Base-by-base conservation (phyloP, 2,797 vertebrate species). In the Catamblyrhynchus diadema region DNA sequence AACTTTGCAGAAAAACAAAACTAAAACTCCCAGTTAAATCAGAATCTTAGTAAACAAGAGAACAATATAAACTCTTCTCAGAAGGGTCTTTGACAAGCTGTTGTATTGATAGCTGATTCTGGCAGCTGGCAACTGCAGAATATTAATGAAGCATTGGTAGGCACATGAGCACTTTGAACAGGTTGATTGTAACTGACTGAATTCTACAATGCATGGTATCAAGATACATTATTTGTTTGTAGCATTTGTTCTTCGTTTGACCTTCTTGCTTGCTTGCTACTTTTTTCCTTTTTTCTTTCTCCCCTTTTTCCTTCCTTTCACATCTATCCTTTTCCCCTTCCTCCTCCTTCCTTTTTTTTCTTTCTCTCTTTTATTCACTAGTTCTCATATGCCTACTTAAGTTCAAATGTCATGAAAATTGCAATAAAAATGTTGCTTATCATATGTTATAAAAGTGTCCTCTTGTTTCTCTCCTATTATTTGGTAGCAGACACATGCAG, bases 61-160 rank as follows among this genome's bases (percentile, higher is more conserved):
- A 90, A 69, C 45, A 35, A 65, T 35, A 67, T 64, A 82, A 56
- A 48, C 30, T 30, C 71, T 95, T 94, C 83, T 86, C 39, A 94
- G 75, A 95, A 70, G 59, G 53, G 75, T 81, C 92, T 72, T 86
- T 97, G 83, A 83, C 64, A 90, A 87, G 61, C 57, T 77, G 25
- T 93, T 93, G 16, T 66, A 83, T 56, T 86, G 80, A 83, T 65
- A 73, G 23, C 70, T 84, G 69, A 62, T 92, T 90, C 86, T 86
- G 88, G 64, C 74, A 93, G 48, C 78, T 92, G 59, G 41, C 61
- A 88, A 66, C 35, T 75, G 18, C 35, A 70, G 83, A 87, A 83
- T 96, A 96, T 91, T 96, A 91, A 96, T 86, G 84, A 95, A 88
- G 64, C 41, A 72, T 33, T 73, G 85, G 41, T 75, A 83, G 85